Evolutionary conservation across 2,113 vertebrate genomes (phyloP).

Genomic region (Actenoides lindsayi): DNA sequence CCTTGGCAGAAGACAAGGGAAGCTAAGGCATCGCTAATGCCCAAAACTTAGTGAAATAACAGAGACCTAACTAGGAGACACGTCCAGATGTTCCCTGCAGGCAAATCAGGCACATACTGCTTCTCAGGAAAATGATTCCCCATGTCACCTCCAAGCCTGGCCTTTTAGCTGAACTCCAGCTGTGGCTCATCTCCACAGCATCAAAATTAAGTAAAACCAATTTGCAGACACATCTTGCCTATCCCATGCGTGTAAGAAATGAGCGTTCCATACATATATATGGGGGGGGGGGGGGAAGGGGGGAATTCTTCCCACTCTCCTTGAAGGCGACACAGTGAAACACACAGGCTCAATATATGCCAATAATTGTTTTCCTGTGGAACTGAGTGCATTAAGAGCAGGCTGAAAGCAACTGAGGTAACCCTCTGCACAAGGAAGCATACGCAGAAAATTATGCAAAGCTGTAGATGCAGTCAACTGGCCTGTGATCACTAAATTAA

Average conservation of each 20-base stretch:
- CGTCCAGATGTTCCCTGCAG: neutral
- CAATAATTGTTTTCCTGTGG: neutral
- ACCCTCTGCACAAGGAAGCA: neutral
- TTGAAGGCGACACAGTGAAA: neutral
- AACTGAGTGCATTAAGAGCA: neutral
- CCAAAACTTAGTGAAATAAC: neutral
- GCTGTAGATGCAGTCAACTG: neutral
- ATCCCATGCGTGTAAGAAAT: neutral
- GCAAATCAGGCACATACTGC: neutral
- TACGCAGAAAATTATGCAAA: neutral
- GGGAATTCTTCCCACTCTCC: neutral
- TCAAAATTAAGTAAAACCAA: neutral
- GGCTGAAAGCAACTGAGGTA: neutral
- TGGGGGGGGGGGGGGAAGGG: no score
- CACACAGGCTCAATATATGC: rapidly evolving
- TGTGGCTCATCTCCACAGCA: neutral
- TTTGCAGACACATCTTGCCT: neutral
- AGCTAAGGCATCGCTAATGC: neutral
- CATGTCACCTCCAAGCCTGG: neutral
- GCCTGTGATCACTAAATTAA: neutral
- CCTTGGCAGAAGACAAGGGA: neutral
- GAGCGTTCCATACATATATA: neutral
- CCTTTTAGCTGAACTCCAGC: neutral
- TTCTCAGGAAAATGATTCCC: neutral
- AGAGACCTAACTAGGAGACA: neutral